Base-by-base conservation (phyloP, 2,797 vertebrate genomes). In the Loris lydekkerianus region DNA sequence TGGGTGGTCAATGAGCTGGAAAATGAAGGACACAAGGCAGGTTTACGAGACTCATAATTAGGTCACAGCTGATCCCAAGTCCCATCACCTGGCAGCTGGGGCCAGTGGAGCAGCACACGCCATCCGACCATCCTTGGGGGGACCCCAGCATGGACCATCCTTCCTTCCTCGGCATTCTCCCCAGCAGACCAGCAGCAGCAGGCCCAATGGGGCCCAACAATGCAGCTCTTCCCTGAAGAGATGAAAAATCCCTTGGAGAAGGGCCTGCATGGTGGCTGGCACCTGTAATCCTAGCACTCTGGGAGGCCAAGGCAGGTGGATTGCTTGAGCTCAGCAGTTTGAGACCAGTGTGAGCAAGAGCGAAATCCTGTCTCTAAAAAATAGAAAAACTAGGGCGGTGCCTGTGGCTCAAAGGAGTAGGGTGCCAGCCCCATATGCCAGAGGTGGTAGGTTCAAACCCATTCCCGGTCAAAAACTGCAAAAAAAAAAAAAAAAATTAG, bases 21-120 rank as follows among this genome's bases (percentile, higher is more conserved):
- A 99, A 99, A 99, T 98, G 98, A 99, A 98, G 98, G 98, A 96
- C 98, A 98, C 98, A 98, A 98, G 98, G 98, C 98, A 97, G 97
- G 98, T 98, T 98, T 98, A 98, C 78, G 97, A 98, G 98, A 97
- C 97, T 98, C 98, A 98, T 98, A 99, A 99, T 98, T 98, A 98
- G 98, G 98, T 98, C 98, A 98, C 98, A 98, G 98, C 98, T 99
- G 98, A 98, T 98, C 98, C 98, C 97, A 83, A 96, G 96, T 94
- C 63, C 11, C 95, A 98, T 98, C 98, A 98, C 98, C 97, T 97
- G 97, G 97, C 98, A 98, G 98, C 98, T 98, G 98, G 98, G 98
- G 97, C 94, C 97, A 92, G 78, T 97, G 93, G 95, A 94, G 89
- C 96, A 97, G 96, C 95, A 95, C 96, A 91, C 81, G 82, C 0